Evolutionary conservation across 2,797 vertebrate genomes (phyloP).

Genomic region (Calcarius lapponicus): DNA sequence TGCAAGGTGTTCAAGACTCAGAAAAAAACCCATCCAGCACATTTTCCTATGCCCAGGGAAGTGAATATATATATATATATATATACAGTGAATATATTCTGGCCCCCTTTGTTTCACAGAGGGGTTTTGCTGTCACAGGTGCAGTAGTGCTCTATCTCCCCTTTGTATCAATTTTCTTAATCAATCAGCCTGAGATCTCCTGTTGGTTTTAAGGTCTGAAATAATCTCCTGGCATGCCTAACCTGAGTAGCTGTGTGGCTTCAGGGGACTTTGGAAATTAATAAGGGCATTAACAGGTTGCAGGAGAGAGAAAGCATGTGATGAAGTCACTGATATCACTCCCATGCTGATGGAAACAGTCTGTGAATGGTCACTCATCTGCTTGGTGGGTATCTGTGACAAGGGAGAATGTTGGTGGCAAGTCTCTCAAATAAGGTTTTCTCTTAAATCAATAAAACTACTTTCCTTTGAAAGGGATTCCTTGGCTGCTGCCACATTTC

Average conservation of each 20-base stretch:
- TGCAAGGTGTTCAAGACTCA: not conserved
- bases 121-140: not conserved
- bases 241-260: not conserved
- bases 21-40: fast-evolving
- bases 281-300: not conserved
- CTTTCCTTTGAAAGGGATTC: not conserved
- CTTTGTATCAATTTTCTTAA: not conserved
- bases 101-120: not conserved
- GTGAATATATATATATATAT: no score
- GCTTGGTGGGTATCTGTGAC: not conserved
- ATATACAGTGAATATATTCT: fast-evolving
- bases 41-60: fast-evolving
- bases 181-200: not conserved
- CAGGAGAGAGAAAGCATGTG: not conserved
- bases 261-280: not conserved
- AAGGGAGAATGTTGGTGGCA: not conserved
- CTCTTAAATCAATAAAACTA: not conserved
- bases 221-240: not conserved
- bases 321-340: not conserved
- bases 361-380: not conserved
- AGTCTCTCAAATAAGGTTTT: not conserved
- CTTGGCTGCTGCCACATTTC: not conserved
- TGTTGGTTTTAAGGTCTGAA: not conserved
- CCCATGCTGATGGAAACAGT: not conserved
- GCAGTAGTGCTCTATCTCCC: not conserved